Evolutionary conservation across 2,888 invertebrate species (phyloP).

Genomic region (Epiblema foenella): DNA sequence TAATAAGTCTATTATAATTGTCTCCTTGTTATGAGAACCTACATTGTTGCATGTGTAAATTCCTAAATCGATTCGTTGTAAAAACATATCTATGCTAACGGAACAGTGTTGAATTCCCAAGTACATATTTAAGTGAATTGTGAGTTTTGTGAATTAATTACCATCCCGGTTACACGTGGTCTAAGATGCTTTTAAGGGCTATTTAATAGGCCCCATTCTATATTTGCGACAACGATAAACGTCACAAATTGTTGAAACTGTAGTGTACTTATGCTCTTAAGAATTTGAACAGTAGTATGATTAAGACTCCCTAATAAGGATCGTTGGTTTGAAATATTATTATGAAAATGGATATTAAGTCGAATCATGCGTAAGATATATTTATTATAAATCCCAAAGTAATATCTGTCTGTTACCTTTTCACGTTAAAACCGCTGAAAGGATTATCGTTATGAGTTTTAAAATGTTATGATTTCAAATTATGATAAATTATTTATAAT

Average conservation of each 20-base stretch:
- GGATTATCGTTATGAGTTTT: too few species aligned
- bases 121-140: too few species aligned
- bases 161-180: constrained; percentile 26
- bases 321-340: constrained; percentile 18
- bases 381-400: too few species aligned
- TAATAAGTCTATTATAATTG: constrained; percentile 39
- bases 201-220: constrained; percentile 29
- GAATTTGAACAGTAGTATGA: neutral
- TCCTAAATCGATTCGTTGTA: constrained; percentile 3
- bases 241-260: neutral
- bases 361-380: neutral
- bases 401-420: too few species aligned
- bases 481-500: too few species aligned
- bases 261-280: neutral
- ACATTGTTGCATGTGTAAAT: neutral
- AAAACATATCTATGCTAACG: neutral
- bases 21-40: constrained; percentile 17
- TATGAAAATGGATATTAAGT: neutral
- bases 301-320: constrained; percentile 16
- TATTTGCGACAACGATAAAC: neutral
- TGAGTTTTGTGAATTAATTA: neutral
- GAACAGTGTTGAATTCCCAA: neutral
- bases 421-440: too few species aligned
- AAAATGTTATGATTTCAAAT: too few species aligned
- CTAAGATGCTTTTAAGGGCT: constrained; percentile 18